Percentiles rank a stretch among this genome's conserved stretches.
phyloP scores from a whole-genome alignment of 2,113 vertebrate species.

The Vombatus ursinus region DNA sequence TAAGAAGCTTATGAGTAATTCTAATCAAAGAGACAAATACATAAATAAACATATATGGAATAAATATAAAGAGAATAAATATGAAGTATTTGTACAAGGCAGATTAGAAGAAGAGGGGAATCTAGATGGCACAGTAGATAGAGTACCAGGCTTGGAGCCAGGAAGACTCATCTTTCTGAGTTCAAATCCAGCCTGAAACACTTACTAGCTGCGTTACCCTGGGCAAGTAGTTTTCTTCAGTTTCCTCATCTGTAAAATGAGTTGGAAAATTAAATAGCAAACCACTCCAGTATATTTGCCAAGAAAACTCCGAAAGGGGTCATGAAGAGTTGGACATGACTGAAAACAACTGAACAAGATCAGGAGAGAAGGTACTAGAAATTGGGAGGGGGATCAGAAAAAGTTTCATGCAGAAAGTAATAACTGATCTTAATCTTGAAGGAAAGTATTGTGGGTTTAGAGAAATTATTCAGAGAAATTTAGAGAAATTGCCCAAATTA shows the following conservation, averaged over 20 bases:
- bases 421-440: neutral
- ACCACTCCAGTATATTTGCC: neutral
- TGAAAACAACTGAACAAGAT: neutral
- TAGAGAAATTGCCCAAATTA: neutral
- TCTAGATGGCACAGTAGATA: neutral
- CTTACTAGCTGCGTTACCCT: neutral
- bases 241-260: neutral
- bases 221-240: neutral
- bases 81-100: neutral
- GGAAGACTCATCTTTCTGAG: neutral
- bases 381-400: neutral
- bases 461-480: too few relatives aligned
- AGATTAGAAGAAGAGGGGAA: neutral
- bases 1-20: neutral
- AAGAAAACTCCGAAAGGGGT: neutral
- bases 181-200: neutral
- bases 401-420: neutral
- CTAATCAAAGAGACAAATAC: neutral
- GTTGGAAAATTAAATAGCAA: neutral
- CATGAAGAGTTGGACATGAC: neutral
- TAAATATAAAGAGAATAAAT: neutral
- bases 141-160: neutral
- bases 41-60: neutral
- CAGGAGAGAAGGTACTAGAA: neutral
- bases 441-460: neutral